Base-by-base conservation (phyloP, 2,888 invertebrate species). In the Mylabris sibirica region DNA sequence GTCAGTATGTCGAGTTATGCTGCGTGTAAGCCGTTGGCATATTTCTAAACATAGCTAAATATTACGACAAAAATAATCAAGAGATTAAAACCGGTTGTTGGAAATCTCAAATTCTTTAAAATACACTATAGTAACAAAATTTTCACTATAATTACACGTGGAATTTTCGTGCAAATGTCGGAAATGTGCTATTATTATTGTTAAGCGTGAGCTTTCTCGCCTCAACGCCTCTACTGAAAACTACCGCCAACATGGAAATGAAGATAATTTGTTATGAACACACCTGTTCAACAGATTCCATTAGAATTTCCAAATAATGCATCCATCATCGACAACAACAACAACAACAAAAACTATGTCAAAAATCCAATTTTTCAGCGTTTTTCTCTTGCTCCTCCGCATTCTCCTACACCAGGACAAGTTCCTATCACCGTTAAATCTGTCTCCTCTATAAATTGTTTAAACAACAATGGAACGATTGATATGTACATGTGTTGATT, bases 1-100 rank as follows among this genome's bases (percentile, higher is more conserved):
- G 68, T 68, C 68, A 68, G 61, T 68, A 61, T 68, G 65, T 65
- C 68, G 61, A 61, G 38, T 61, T 34, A 64, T 14, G 53, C 30
- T 5, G 44, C 14, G 57, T 22, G 49, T 53, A 22, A 57, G 24
- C 26, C 59, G 49, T 22, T 68, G 65, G 62, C 65, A 68, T 68
- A 63, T 65, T 30, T 57, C 60, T 64, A 34, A 41, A 63, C 44
- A 41, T 17, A 63, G 22, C 34, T 12, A 49, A 63, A 24, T 14
- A 30, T 38, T 63, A 30, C 38, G 12, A 14, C 44, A 34, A 61
- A 38, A 61, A 60, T 12, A 34, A 41, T 61, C 61, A 24, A 34
- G 12, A 35, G 35, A 57, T 35, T n/a, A 24, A 61, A 61, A 61
- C 61, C 61, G 61, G 61, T 61, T 61, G 38, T 14, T 61, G 22